These are phyloP conservation scores for Acanthosepion lycidas DNA, from an alignment of 2,888 invertebrate genomes.

Conservation along the genomic window DNA sequence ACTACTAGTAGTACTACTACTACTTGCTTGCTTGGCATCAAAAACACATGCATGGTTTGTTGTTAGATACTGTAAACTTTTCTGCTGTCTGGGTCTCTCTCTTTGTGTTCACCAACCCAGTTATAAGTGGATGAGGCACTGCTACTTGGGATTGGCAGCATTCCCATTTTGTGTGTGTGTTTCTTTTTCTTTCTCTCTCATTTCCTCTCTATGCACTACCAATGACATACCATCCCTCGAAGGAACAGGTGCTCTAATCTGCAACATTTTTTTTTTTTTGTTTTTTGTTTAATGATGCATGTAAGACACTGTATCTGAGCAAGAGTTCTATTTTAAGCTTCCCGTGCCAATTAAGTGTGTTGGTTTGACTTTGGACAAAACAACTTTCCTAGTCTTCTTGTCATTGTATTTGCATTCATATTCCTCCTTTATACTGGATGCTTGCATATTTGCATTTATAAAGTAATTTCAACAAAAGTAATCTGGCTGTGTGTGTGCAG, in stretches of 20 bases:
- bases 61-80: not conserved
- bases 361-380: not conserved
- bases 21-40: not conserved
- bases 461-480: too few species aligned
- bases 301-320: not conserved
- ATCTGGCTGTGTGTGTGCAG: too few species aligned
- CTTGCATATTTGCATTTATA: too few species aligned
- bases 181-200: not conserved
- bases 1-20: not conserved
- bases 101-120: not conserved
- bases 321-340: not conserved
- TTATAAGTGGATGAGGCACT: not conserved
- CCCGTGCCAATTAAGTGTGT: not conserved
- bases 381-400: not conserved
- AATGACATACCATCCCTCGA: not conserved
- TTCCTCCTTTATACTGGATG: too few species aligned
- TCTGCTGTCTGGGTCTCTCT: too few species aligned
- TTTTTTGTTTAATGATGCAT: not conserved
- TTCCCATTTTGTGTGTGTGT: not conserved
- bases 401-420: too few species aligned
- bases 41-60: not conserved
- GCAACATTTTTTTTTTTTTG: not conserved
- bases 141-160: not conserved
- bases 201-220: not conserved
- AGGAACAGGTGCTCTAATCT: constrained; percentile 22